Base-by-base conservation (phyloP, 2,888 invertebrate genomes). In the Diaphora mendica region DNA sequence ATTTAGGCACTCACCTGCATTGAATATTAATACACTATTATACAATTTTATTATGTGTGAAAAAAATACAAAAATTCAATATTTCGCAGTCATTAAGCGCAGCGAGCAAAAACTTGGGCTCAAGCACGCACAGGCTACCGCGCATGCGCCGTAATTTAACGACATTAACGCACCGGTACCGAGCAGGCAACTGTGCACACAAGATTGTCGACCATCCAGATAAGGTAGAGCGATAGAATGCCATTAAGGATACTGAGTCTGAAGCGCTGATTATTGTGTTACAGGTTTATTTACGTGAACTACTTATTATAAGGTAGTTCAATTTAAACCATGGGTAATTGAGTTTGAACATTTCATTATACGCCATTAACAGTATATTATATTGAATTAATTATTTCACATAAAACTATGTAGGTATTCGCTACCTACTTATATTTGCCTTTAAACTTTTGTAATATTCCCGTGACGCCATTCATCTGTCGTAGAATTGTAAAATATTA, bases 111-210 rank as follows among this genome's bases (percentile, higher is more conserved):
- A 81, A 78, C 75, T 71, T 68, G 76, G 68, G 73, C 73, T 59
- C 67, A 51, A 71, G 82, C 74, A 73, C 71, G 71, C 68, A 78
- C 73, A 68, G 76, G 72, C 70, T 76, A 78, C 74, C 71, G 77
- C 68, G 72, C 73, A 68, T 44, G 72, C 74, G 69, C 77, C 77
- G 81, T 84, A 88, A 88, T 87, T 87, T 86, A 79, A 82, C 76
- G 79, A 82, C 85, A 86, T 87, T 86, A 86, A 71, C 74, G 77
- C 76, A 77, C 76, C 74, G 83, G 79, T 72, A 70, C 72, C 70
- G 77, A 77, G 76, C 77, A 71, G 74, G 76, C 82, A 82, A 78
- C 80, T 79, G 76, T 77, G 68, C 62, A 30, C 20, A 23, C 30
- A 64, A 64, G 33, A 48, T 64, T 48, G 30, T 70, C 20, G 35